phyloP scores from a whole-genome alignment of 1,140 invertebrate genomes.

The Conus ventricosus region DNA sequence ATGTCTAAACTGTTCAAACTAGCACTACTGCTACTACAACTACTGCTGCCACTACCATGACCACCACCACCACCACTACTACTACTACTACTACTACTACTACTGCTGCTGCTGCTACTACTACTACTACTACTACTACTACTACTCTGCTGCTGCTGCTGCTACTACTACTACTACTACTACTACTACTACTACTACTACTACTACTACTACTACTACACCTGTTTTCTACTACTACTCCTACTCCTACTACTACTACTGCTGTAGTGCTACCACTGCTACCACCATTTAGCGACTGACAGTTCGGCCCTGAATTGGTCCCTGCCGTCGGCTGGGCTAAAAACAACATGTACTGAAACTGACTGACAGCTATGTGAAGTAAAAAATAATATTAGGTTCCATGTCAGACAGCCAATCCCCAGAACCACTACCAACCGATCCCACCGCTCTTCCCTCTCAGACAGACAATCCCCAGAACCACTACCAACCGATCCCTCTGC shows the following conservation, averaged over 20 bases:
- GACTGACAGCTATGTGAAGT: too few species aligned
- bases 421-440: too few species aligned
- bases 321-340: too few species aligned
- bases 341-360: too few species aligned
- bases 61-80: not conserved
- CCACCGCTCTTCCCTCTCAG: too few species aligned
- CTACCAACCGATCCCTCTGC: too few species aligned
- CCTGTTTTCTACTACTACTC: not conserved
- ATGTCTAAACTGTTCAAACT: not conserved
- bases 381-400: too few species aligned
- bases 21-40: not conserved
- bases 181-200: not conserved
- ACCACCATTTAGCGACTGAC: not conserved
- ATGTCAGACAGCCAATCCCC: too few species aligned
- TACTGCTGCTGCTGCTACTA: not conserved
- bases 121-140: not conserved
- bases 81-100: not conserved
- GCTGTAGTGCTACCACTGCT: not conserved
- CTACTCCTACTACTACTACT: not conserved
- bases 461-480: too few species aligned
- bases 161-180: too few species aligned
- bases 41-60: not conserved
- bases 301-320: too few species aligned
- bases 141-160: not conserved
- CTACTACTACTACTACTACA: conserved; percentile 12